These are phyloP conservation scores for Porites lutea DNA, from an alignment of 64 coral and sea anemone genomes.

Conservation along the genomic window DNA sequence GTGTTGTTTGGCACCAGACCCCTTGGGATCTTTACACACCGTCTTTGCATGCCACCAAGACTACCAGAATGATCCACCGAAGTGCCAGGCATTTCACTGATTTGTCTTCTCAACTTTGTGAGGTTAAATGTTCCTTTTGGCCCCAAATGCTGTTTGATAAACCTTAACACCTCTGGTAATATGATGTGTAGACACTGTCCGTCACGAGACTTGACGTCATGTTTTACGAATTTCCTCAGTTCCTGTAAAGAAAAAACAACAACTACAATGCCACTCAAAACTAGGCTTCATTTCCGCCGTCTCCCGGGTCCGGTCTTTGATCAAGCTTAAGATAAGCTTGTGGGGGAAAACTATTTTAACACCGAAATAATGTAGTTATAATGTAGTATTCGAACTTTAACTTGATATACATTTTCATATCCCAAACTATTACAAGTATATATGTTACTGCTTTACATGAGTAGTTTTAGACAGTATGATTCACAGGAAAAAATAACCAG, in stretches of 20 bases:
- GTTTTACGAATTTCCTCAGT: not conserved
- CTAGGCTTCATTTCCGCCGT: no score
- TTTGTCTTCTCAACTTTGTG: conserved; percentile 37
- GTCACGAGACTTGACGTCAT: not conserved
- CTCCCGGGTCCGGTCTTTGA: no score
- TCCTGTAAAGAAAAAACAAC: not conserved
- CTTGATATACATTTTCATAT: no score
- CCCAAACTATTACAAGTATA: no score
- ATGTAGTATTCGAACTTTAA: no score
- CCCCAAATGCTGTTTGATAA: not conserved
- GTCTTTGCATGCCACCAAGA: conserved; percentile 25
- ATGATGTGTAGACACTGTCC: not conserved
- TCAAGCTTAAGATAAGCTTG: no score
- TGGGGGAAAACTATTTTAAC: no score
- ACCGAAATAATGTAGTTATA: no score
- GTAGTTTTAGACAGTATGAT: no score
- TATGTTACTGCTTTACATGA: no score
- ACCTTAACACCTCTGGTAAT: conserved; percentile 3
- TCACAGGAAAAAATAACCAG: no score
- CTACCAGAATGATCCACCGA: conserved; percentile 22
- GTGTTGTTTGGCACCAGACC: not conserved
- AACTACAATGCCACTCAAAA: not conserved
- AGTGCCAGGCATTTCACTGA: not conserved
- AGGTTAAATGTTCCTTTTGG: conserved; percentile 3
- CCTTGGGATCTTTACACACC: conserved; percentile 41